Evolutionary conservation across 2,888 invertebrate species (phyloP).

Genomic region (Habrosyne pyritoides): DNA sequence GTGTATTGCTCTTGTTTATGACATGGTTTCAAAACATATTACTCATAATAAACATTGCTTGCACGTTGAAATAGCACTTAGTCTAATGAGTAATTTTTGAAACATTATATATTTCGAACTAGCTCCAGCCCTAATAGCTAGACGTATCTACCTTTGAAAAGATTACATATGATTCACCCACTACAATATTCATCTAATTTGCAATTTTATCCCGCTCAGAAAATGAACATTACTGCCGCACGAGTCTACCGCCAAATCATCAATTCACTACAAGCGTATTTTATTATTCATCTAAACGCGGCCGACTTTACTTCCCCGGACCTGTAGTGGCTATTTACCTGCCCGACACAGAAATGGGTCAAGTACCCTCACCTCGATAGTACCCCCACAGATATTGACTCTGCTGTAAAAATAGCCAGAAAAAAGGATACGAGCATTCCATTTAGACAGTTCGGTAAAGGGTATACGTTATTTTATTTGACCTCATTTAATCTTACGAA

Average conservation of each 20-base stretch:
- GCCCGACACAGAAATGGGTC: slow-evolving; percentile 30
- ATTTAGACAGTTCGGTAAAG: slow-evolving; percentile 19
- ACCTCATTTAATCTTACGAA: neutral
- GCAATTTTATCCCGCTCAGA: neutral
- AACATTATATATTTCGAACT: too few relatives aligned
- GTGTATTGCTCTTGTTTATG: too few relatives aligned
- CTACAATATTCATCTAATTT: too few relatives aligned
- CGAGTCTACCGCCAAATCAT: neutral
- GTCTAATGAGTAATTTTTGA: too few relatives aligned
- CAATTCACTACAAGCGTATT: neutral
- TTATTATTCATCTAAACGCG: slow-evolving; percentile 1
- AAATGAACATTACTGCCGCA: neutral
- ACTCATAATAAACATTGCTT: too few relatives aligned
- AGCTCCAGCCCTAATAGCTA: too few relatives aligned
- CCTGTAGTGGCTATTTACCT: slow-evolving; percentile 30
- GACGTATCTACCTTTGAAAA: too few relatives aligned
- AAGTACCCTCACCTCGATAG: slow-evolving; percentile 30
- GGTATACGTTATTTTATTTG: neutral
- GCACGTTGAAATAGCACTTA: too few relatives aligned
- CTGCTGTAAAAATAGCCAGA: slow-evolving; percentile 22
- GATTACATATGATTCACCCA: too few relatives aligned
- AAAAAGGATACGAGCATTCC: slow-evolving; percentile 22
- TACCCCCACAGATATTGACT: slow-evolving; percentile 27
- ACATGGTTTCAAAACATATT: too few relatives aligned
- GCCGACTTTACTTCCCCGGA: neutral